A percentile compares a stretch with the other conserved stretches of the same genome.
Conservation (phyloP, 2,113 vertebrate genomes). For the Oostethus manadensis region DNA sequence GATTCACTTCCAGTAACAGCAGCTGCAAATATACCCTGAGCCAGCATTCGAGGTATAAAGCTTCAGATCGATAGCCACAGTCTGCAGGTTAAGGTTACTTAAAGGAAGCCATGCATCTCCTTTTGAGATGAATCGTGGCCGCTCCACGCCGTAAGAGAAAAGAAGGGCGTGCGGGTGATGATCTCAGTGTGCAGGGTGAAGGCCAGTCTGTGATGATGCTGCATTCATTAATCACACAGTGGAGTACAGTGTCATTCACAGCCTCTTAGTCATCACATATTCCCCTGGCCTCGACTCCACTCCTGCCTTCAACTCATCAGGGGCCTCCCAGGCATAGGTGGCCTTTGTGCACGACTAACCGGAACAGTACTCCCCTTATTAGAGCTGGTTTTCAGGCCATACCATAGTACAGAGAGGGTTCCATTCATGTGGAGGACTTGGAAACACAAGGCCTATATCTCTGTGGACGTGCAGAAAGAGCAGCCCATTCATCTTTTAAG, state of each 20-base stretch:
- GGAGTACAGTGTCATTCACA: slow-evolving; percentile 49
- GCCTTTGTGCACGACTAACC: slow-evolving; percentile 52
- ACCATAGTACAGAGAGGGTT: slow-evolving; percentile 36
- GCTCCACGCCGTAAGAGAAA: slow-evolving; percentile 6
- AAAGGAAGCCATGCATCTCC: slow-evolving; percentile 12
- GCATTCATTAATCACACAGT: slow-evolving; percentile 65
- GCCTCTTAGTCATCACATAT: slow-evolving; percentile 70
- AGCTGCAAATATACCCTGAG: slow-evolving; percentile 68
- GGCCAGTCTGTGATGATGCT: slow-evolving; percentile 54
- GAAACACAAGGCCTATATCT: slow-evolving; percentile 50
- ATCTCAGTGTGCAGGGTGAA: slow-evolving; percentile 36
- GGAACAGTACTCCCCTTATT: slow-evolving; percentile 41
- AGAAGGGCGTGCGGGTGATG: slow-evolving; percentile 27
- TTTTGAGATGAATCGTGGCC: slow-evolving; percentile 24
- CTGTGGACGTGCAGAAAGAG: slow-evolving; percentile 37
- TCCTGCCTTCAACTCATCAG: slow-evolving; percentile 45
- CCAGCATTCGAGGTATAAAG: slow-evolving; percentile 47
- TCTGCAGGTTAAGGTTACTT: slow-evolving; percentile 35
- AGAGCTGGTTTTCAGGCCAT: slow-evolving; percentile 48
- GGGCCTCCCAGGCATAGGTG: slow-evolving; percentile 57
- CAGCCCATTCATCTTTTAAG: slow-evolving; percentile 45
- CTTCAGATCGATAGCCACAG: slow-evolving; percentile 50
- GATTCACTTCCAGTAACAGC: slow-evolving; percentile 70
- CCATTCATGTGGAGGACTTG: slow-evolving; percentile 45
- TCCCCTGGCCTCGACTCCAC: slow-evolving; percentile 48